A percentile compares a stretch with the other conserved stretches of the same genome.
These are phyloP conservation scores for Helicoverpa assulta DNA, from an alignment of 2,888 invertebrate genomes.

Conservation along the genomic window DNA sequence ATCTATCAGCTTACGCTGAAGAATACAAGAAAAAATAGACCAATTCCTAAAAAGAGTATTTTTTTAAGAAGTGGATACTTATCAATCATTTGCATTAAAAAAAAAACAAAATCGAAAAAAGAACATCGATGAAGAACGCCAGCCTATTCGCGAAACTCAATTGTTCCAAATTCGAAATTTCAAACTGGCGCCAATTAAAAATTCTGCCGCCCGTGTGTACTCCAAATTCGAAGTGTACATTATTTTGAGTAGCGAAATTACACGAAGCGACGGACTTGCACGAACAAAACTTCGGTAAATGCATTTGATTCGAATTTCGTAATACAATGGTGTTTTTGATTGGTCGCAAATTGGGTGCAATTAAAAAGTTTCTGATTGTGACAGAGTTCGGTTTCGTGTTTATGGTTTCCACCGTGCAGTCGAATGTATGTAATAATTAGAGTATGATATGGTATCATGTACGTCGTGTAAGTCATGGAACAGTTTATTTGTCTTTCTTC, in stretches of 20 bases:
- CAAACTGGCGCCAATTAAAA: conserved; percentile 60
- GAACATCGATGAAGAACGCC: conserved; percentile 3
- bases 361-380: conserved; percentile 83
- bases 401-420: conserved; percentile 44
- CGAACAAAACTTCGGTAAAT: conserved; percentile 74
- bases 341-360: conserved; percentile 84
- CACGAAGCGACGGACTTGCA: conserved; percentile 76
- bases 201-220: conserved; percentile 70
- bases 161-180: conserved; percentile 50
- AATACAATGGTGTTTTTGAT: conserved; percentile 86
- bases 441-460: conserved; percentile 6
- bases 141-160: conserved; percentile 3
- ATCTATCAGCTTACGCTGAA: no score
- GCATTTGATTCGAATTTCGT: conserved; percentile 75
- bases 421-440: no score
- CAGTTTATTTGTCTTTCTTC: no score
- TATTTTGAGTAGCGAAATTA: conserved; percentile 76
- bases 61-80: no score
- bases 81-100: neutral
- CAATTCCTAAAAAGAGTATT: no score
- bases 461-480: neutral
- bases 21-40: no score
- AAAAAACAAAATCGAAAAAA: neutral
- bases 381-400: conserved; percentile 57
- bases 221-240: conserved; percentile 73